Base-by-base conservation (phyloP, 2,113 vertebrate species). In the Sphaerodactylus townsendi region DNA sequence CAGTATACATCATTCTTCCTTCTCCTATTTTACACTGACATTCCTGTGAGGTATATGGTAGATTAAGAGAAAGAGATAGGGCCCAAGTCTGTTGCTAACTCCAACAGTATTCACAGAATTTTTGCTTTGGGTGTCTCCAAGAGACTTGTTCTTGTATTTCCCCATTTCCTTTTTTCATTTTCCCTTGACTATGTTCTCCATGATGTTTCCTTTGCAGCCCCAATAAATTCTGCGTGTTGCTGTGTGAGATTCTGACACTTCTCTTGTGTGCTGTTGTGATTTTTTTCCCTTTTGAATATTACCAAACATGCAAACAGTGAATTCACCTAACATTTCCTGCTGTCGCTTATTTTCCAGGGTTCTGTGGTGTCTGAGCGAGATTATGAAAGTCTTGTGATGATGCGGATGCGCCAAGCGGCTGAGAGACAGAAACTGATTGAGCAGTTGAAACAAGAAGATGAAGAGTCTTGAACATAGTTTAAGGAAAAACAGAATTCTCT, bases 321-420 rank as follows among this genome's bases (percentile, higher is more conserved):
- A 30, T n/a, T 9, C 1, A 30, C 59, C 1, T 93, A 68, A 94
- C 0, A 0, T 6, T 44, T 0, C 74, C 23, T 23, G 0, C 78
- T 23, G 30, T 84, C 76, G 39, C 74, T 21, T 87, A 50, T 76
- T 89, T 75, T 9, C 7, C 91, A 99, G 98, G 95, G 83, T 0
- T 94, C 97, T 0, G 93, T 98, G 83, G 92, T 96, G 50, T 98
- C 95, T 0, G 98, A 98, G 71, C 95, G 98, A 21, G 98, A 99
- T 93, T 99, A 97, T 0, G 99, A 99, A 95, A 99, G 98, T 81
- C 93, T 99, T 73, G 98, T 99, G 94, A 96, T 99, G 97, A 99
- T 99, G 99, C 96, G 95, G 91, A 96, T 99, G 97, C 97, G 99
- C 77, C 99, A 99, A 88, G 99, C 98, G 0, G 98, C 98, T 0